phyloP scores from a whole-genome alignment of 1,140 invertebrate genomes.

The Zaprionus africanus region DNA sequence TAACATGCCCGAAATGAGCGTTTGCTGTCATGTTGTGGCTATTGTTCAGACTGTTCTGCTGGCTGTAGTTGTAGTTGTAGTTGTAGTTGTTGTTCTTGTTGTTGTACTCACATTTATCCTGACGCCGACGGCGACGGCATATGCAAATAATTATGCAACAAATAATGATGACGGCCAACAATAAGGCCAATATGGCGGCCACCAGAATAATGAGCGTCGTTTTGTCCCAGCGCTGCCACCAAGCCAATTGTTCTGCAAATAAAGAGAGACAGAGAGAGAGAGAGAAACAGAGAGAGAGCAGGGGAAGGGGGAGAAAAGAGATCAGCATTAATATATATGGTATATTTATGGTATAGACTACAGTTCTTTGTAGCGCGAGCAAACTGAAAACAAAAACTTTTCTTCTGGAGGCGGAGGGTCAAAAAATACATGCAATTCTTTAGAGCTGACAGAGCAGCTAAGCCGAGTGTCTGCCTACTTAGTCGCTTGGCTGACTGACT shows the following conservation, averaged over 20 bases:
- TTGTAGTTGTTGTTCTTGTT: conserved; percentile 33
- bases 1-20: conserved; percentile 30
- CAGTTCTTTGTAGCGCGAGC: background rate
- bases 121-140: conserved; percentile 90
- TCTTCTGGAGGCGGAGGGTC: background rate
- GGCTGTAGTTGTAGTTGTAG: conserved; percentile 14
- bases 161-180: conserved; percentile 91
- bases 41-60: conserved; percentile 19
- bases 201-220: conserved; percentile 91
- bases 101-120: conserved; percentile 93
- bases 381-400: conserved; percentile 29
- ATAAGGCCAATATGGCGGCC: conserved; percentile 89
- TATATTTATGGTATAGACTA: conserved; percentile 9
- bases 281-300: background rate
- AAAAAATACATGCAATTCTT: conserved; percentile 44
- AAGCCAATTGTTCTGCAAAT: conserved; percentile 87
- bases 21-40: conserved; percentile 19
- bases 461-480: conserved; percentile 45
- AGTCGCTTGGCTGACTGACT: conserved; percentile 23
- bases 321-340: conserved; percentile 18
- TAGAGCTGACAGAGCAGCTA: conserved; percentile 38
- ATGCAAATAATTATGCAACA: conserved; percentile 93
- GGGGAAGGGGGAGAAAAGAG: background rate
- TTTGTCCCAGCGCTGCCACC: conserved; percentile 91
- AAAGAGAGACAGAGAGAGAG: conserved; percentile 7